These are phyloP conservation scores for Polyommatus iphigenia DNA, from an alignment of 2,888 invertebrate genomes.

Conservation along the genomic window DNA sequence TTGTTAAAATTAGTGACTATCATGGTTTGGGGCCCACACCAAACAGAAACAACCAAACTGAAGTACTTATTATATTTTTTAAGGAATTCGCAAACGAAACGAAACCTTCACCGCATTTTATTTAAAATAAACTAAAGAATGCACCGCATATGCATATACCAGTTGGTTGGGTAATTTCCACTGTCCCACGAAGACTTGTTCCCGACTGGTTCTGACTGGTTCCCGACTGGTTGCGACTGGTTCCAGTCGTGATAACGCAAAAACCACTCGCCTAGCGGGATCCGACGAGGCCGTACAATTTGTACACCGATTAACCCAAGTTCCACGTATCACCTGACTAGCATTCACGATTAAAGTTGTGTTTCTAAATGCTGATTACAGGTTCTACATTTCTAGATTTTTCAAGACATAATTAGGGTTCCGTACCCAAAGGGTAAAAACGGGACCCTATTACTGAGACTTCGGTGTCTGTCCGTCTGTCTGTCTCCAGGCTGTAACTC, in stretches of 20 bases:
- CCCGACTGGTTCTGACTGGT: neutral
- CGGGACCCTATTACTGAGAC: too few relatives aligned
- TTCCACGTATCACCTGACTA: neutral
- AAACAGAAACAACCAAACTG: too few relatives aligned
- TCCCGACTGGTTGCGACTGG: conserved; percentile 3
- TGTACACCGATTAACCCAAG: neutral
- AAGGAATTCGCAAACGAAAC: neutral
- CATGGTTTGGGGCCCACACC: too few relatives aligned
- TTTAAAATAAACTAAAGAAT: neutral
- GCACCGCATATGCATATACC: neutral
- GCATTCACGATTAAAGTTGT: neutral
- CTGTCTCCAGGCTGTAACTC: too few relatives aligned
- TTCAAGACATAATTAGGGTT: neutral
- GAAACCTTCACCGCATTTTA: neutral
- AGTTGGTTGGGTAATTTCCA: conserved; percentile 13
- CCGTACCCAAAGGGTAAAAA: too few relatives aligned
- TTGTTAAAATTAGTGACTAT: too few relatives aligned
- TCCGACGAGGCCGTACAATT: neutral
- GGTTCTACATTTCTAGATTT: neutral
- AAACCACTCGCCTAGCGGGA: conserved; percentile 27
- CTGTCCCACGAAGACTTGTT: neutral
- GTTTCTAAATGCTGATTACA: too few relatives aligned
- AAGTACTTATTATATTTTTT: neutral
- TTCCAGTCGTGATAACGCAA: conserved; percentile 18
- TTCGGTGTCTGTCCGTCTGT: too few relatives aligned